Percentiles rank a stretch among this genome's conserved stretches.
These are phyloP conservation scores for Thysanoteuthis rhombus DNA, from an alignment of 2,888 invertebrate genomes.

Conservation along the genomic window DNA sequence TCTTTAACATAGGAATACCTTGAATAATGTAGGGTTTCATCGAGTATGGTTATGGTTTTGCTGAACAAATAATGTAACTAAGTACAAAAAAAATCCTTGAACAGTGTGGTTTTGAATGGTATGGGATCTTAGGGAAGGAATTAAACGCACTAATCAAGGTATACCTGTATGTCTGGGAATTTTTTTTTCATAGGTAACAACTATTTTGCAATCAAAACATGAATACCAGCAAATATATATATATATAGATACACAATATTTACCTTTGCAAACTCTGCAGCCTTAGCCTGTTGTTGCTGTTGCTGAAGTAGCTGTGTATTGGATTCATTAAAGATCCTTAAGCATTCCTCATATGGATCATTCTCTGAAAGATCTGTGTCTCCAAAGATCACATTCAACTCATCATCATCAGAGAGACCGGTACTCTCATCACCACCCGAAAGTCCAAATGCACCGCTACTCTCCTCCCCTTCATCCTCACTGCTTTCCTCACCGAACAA, in stretches of 20 bases:
- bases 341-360: constrained; percentile 83
- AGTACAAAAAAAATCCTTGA: too few relatives aligned
- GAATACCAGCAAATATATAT: not conserved
- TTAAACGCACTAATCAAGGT: too few relatives aligned
- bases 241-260: not conserved
- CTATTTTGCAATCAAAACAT: too few relatives aligned
- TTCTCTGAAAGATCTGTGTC: constrained; percentile 62
- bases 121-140: too few relatives aligned
- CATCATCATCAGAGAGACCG: constrained; percentile 15
- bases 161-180: too few relatives aligned
- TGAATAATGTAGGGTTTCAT: too few relatives aligned
- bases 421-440: constrained; percentile 37
- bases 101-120: too few relatives aligned
- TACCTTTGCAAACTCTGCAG: not conserved
- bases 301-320: constrained; percentile 26
- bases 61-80: too few relatives aligned
- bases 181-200: too few relatives aligned
- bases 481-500: constrained; percentile 35
- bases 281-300: not conserved
- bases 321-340: constrained; percentile 84
- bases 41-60: too few relatives aligned
- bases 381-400: constrained; percentile 38
- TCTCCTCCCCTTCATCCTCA: constrained; percentile 37
- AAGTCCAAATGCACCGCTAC: constrained; percentile 39
- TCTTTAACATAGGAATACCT: too few relatives aligned